These are phyloP conservation scores for Trematomus loennbergii DNA, from an alignment of 2,113 vertebrate genomes.

Conservation along the genomic window DNA sequence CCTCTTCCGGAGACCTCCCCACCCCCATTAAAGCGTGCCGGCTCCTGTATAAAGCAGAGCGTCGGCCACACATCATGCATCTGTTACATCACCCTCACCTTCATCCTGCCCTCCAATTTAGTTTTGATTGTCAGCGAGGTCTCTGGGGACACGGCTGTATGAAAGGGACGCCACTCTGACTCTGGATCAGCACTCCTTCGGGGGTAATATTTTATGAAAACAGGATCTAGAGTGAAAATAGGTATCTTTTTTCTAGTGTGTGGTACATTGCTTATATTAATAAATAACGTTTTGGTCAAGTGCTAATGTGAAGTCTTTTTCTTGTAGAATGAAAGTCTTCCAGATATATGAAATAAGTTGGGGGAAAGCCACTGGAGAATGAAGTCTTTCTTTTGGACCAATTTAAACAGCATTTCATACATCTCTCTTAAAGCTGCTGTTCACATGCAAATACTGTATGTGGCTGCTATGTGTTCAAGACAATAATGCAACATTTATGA, in stretches of 20 bases:
- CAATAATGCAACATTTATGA: too few relatives aligned
- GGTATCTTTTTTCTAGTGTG: slow-evolving; percentile 76
- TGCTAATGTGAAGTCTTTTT: slow-evolving; percentile 60
- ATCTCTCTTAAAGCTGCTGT: not conserved
- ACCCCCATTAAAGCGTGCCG: slow-evolving; percentile 13
- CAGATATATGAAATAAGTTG: not conserved
- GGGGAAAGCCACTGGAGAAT: not conserved
- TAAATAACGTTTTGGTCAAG: slow-evolving; percentile 80
- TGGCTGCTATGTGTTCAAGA: too few relatives aligned
- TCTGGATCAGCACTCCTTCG: slow-evolving; percentile 60
- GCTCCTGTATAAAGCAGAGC: not conserved
- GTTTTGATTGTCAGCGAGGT: slow-evolving; percentile 31
- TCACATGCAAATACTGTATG: not conserved
- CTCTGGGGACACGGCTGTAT: not conserved
- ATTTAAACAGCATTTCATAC: not conserved
- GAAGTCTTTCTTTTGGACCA: not conserved
- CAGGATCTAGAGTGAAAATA: slow-evolving; percentile 64
- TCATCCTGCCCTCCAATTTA: slow-evolving; percentile 6
- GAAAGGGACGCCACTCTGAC: slow-evolving; percentile 37
- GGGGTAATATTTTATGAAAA: slow-evolving; percentile 59
- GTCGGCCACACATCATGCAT: not conserved
- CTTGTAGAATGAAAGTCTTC: too few relatives aligned
- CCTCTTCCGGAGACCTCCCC: slow-evolving; percentile 33
- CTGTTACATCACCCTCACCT: not conserved
- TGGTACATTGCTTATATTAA: slow-evolving; percentile 79